phyloP scores from a whole-genome alignment of 2,113 vertebrate species.

The Vimba vimba region DNA sequence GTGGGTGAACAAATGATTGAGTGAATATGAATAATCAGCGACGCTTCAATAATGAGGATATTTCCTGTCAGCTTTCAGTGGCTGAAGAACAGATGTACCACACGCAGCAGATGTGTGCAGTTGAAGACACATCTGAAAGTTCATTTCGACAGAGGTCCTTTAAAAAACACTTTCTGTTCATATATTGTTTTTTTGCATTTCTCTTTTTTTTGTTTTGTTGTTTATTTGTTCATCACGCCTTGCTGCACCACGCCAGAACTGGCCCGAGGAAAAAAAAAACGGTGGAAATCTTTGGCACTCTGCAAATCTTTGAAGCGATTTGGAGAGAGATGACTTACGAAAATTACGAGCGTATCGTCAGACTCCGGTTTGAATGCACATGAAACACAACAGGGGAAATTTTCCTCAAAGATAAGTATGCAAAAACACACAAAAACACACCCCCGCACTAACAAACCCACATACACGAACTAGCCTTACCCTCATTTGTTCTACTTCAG shows the following conservation, averaged over 20 bases:
- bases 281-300: constrained; percentile 73
- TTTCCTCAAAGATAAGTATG: constrained; percentile 61
- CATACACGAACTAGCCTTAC: constrained; percentile 46
- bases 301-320: constrained; percentile 79
- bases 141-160: constrained; percentile 45
- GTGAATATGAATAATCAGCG: constrained; percentile 66
- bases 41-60: constrained; percentile 76
- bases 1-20: constrained; percentile 58
- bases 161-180: constrained; percentile 32
- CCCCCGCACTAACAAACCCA: constrained; percentile 58
- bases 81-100: constrained; percentile 75
- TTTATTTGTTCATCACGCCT: constrained; percentile 26
- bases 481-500: background rate
- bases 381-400: constrained; percentile 74
- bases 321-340: constrained; percentile 81
- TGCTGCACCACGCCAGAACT: constrained; percentile 41
- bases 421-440: constrained; percentile 34
- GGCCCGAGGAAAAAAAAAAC: constrained; percentile 29
- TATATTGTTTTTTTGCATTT: constrained; percentile 55
- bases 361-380: constrained; percentile 78
- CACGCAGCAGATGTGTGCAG: constrained; percentile 78
- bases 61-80: constrained; percentile 79
- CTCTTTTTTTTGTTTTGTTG: background rate
- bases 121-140: constrained; percentile 82
- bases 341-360: constrained; percentile 75